A percentile compares a stretch with the other conserved stretches of the same genome.
Evolutionary conservation across 2,888 invertebrate genomes (phyloP).

Genomic region (Allophyes oxyacanthae): DNA sequence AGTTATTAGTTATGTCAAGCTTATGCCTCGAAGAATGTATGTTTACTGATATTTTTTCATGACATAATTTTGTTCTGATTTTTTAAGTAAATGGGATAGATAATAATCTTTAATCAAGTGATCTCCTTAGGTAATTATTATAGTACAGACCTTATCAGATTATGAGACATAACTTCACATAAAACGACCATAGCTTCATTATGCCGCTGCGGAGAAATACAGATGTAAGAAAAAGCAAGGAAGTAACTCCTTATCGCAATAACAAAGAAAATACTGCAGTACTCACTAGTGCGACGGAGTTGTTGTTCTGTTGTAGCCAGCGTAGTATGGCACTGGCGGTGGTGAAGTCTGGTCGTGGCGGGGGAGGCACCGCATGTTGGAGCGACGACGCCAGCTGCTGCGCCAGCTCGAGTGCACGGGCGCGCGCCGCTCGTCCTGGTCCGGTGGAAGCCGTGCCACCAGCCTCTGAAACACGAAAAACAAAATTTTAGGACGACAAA

Average conservation of each 20-base stretch:
- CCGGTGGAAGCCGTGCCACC: constrained; percentile 73
- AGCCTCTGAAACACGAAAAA: constrained; percentile 70
- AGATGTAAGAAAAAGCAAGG: constrained; percentile 27
- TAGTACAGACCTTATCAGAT: too few species aligned
- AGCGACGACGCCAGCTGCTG: constrained; percentile 91
- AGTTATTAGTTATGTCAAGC: too few species aligned
- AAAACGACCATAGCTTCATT: constrained; percentile 8
- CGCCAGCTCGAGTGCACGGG: constrained; percentile 90
- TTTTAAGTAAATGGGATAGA: too few species aligned
- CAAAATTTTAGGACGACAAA: background rate
- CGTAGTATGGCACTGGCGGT: constrained; percentile 91
- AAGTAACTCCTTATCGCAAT: constrained; percentile 19
- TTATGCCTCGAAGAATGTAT: too few species aligned
- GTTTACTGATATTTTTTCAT: too few species aligned
- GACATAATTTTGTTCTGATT: too few species aligned
- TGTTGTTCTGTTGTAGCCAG: constrained; percentile 91
- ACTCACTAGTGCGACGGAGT: constrained; percentile 83
- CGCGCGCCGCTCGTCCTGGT: constrained; percentile 83
- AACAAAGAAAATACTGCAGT: constrained; percentile 17
- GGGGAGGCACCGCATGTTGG: constrained; percentile 91
- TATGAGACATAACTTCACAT: background rate
- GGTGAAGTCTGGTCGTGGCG: constrained; percentile 91
- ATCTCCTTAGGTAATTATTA: too few species aligned
- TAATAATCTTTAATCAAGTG: too few species aligned
- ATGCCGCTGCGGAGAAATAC: constrained; percentile 14